Evolutionary conservation across 2,113 vertebrate genomes (phyloP), one percentile per base, ranked within the genome.

Genomic region (Rhineura floridana): DNA sequence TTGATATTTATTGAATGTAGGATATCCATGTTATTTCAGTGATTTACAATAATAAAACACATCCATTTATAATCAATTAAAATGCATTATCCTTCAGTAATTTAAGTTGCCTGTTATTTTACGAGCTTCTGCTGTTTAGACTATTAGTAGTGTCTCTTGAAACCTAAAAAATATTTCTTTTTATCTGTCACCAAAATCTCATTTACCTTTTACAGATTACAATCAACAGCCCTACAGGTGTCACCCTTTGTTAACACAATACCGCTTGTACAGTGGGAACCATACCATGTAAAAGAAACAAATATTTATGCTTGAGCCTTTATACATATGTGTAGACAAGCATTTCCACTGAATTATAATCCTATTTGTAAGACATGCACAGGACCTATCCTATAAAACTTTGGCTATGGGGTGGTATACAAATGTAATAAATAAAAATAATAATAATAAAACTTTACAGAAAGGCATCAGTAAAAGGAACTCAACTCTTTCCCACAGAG

Each of bases 261-360:
- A 46, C 36, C 87, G 69, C 33, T 48, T n/a, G 13, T n/a, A 80
- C 59, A 89, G 85, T 76, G n/a, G n/a, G n/a, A n/a, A n/a, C n/a
- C n/a, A 67, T 79, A 3, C 70, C 21, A 19, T 59, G 55, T 19
- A 59, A 21, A 13, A 19, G 55, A 59, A 19, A 59, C 17, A 59
- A 59, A 21, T 59, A 59, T 59, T 59, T 19, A 59, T 13, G 55
- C 55, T 59, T 59, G 55, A 6, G 3, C 21, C 55, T 59, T 13
- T 59, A 59, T 59, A 19, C 55, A 19, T 59, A 13, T 19, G 21
- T 59, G 21, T 6, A 19, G 55, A 59, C 17, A 59, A 59, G 55
- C 55, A 59, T 19, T n/a, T 59, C 55, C 55, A 59, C 15, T 59
- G 55, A 59, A 59, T 59, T 21, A 59, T 59, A 59, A 59, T 19